Conservation (phyloP, 1,140 invertebrate species). For the Periplaneta americana region DNA sequence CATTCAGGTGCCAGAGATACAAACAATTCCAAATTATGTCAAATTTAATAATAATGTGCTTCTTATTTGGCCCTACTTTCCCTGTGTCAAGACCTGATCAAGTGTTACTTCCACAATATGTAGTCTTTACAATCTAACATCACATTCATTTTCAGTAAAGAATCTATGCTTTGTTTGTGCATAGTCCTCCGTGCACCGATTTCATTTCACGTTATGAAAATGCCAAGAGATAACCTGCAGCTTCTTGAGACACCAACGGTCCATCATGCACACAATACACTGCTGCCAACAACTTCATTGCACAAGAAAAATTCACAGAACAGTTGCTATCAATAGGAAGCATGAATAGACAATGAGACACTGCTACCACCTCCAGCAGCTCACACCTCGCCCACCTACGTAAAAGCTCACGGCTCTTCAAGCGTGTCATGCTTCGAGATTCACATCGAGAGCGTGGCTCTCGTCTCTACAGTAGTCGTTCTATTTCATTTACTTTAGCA, state of each 20-base stretch:
- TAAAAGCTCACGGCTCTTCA: background rate
- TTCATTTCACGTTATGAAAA: too few relatives aligned
- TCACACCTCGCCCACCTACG: background rate
- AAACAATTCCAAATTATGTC: too few relatives aligned
- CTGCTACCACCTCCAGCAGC: background rate
- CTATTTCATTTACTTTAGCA: too few relatives aligned
- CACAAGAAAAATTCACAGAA: background rate
- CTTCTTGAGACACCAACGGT: background rate
- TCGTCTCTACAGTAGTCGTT: too few relatives aligned
- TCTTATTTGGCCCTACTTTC: background rate
- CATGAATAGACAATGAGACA: background rate
- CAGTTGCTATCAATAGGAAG: conserved; percentile 8
- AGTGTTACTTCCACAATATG: background rate
- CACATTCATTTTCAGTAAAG: background rate
- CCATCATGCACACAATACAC: background rate
- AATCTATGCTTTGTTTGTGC: background rate
- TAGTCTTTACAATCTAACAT: background rate
- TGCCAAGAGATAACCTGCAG: too few relatives aligned
- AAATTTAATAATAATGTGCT: background rate
- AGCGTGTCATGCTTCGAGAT: too few relatives aligned
- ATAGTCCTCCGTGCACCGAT: background rate
- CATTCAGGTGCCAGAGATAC: too few relatives aligned
- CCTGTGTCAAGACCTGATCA: background rate
- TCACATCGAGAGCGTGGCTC: too few relatives aligned
- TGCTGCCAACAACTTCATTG: background rate